phyloP scores from a whole-genome alignment of 2,797 vertebrate genomes.

The Scomberomorus guttatus region DNA sequence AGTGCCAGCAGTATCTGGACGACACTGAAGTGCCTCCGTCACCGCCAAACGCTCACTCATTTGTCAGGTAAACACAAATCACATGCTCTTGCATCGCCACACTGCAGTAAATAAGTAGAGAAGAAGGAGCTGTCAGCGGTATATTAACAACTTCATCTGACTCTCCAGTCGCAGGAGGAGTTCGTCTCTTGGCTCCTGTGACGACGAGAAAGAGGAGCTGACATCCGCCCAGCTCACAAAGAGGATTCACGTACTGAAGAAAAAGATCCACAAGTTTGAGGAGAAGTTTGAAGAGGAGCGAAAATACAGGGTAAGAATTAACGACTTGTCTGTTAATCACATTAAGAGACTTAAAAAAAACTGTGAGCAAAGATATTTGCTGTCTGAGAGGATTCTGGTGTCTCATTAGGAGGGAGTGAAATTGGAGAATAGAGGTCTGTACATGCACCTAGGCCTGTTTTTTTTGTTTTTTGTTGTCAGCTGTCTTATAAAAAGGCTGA shows the following conservation, averaged over 20 bases:
- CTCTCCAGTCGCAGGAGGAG: constrained; percentile 91
- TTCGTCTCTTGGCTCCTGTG: constrained; percentile 94
- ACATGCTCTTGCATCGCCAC: too few relatives aligned
- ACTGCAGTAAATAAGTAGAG: neutral
- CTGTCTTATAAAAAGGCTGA: neutral
- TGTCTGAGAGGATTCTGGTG: neutral
- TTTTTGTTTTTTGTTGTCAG: neutral
- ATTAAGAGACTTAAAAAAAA: neutral
- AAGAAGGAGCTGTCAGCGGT: neutral
- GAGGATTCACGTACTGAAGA: constrained; percentile 95
- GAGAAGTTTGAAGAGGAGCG: constrained; percentile 96
- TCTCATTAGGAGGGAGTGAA: constrained; percentile 5
- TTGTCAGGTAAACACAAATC: constrained; percentile 89
- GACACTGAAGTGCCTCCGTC: constrained; percentile 98
- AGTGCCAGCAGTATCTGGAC: constrained; percentile 94
- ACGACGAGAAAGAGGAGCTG: constrained; percentile 92
- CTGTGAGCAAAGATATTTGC: neutral
- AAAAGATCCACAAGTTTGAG: constrained; percentile 96
- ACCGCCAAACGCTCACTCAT: constrained; percentile 95
- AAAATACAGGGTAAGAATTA: constrained; percentile 92
- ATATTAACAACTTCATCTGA: neutral
- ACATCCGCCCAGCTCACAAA: constrained; percentile 94
- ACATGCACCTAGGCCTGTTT: neutral
- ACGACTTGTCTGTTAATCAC: neutral
- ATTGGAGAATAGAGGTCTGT: neutral